Conservation (phyloP, 2,113 vertebrate species). For the Apteryx owenii region DNA sequence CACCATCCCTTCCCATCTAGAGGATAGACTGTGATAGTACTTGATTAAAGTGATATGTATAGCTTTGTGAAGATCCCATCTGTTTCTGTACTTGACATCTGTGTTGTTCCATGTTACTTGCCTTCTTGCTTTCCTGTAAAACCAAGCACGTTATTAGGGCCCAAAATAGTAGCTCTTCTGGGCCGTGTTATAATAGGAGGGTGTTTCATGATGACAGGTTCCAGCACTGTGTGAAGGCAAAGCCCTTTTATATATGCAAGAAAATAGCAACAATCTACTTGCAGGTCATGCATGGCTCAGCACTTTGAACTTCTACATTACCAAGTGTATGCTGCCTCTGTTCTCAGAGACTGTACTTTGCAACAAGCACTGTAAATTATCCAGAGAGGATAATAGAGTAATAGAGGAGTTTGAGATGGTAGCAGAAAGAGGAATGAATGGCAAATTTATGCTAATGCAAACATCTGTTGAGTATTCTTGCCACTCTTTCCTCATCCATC, state of each 20-base stretch:
- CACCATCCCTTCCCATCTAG: neutral
- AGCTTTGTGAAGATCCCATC: slow-evolving; percentile 59
- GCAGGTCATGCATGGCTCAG: slow-evolving; percentile 29
- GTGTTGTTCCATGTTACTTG: slow-evolving; percentile 45
- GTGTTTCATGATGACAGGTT: slow-evolving; percentile 56
- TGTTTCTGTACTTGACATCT: slow-evolving; percentile 63
- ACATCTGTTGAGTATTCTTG: slow-evolving; percentile 17
- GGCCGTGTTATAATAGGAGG: slow-evolving; percentile 40
- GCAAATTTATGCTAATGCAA: slow-evolving; percentile 48
- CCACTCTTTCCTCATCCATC: neutral
- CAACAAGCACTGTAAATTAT: slow-evolving; percentile 32
- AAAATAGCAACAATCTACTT: slow-evolving; percentile 43
- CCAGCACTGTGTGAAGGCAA: neutral
- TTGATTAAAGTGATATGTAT: slow-evolving; percentile 51
- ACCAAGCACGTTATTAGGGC: slow-evolving; percentile 25
- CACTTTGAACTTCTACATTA: slow-evolving; percentile 49
- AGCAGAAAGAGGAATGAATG: slow-evolving; percentile 25
- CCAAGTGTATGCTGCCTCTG: slow-evolving; percentile 4
- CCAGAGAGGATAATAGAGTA: slow-evolving; percentile 11
- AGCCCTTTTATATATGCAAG: neutral
- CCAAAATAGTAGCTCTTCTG: slow-evolving; percentile 54
- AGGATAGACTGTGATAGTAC: slow-evolving; percentile 51
- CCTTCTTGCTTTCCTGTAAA: slow-evolving; percentile 54
- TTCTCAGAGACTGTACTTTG: slow-evolving; percentile 14
- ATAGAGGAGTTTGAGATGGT: slow-evolving; percentile 24